phyloP scores from a whole-genome alignment of 2,888 invertebrate species.

The Formica aserva region DNA sequence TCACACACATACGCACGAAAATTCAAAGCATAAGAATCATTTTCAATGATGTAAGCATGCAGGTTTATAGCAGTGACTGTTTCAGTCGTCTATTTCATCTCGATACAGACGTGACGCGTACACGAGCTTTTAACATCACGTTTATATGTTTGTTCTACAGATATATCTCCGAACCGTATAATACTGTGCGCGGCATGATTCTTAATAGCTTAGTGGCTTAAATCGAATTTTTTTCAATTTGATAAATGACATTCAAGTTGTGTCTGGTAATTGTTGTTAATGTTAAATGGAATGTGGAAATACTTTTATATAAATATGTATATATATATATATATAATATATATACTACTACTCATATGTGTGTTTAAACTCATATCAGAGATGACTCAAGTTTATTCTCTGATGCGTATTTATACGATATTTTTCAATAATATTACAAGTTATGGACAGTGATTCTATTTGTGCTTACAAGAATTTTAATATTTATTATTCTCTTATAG shows the following conservation, averaged over 20 bases:
- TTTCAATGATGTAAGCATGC: conserved; percentile 81
- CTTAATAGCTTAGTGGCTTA: background rate
- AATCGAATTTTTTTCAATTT: background rate
- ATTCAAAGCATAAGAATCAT: conserved; percentile 39
- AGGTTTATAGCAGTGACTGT: conserved; percentile 83
- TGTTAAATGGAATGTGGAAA: background rate
- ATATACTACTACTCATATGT: background rate
- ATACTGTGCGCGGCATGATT: background rate
- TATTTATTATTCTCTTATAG: background rate
- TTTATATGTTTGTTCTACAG: background rate
- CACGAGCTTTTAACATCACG: background rate
- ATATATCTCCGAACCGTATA: background rate
- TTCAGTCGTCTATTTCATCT: conserved; percentile 25
- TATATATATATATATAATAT: background rate
- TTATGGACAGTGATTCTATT: background rate
- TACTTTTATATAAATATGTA: background rate
- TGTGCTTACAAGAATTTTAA: background rate
- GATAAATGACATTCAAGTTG: background rate
- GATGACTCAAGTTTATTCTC: conserved; percentile 27
- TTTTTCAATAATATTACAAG: background rate
- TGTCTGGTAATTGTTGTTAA: conserved; percentile 12
- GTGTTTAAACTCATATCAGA: background rate
- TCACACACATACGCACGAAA: background rate
- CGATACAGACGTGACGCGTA: background rate
- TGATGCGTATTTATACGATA: background rate